Evolutionary conservation across 2,797 vertebrate genomes (phyloP), one percentile per base, ranked within the genome.

Genomic region (Tympanoctomys barrerae): DNA sequence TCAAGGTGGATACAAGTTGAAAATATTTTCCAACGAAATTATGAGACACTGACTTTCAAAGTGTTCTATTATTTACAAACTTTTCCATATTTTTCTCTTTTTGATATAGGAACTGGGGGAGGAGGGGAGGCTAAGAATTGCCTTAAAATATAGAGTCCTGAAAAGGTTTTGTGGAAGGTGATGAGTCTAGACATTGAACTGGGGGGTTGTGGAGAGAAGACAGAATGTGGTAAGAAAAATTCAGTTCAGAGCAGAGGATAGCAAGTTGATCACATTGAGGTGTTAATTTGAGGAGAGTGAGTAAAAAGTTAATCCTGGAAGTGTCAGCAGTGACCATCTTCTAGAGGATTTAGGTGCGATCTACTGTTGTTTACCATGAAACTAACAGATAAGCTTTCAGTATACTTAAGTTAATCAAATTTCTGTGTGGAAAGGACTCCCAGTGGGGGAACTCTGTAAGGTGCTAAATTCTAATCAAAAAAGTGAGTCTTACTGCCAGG

Each of bases 391-490:
- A 82, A 87, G 79, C 28, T 86, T 96, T 88, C 71, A 94, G 49
- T 82, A 85, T 94, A 87, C 91, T 91, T 93, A 95, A 95, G 24
- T 49, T 88, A 83, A 96, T 93, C 36, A 87, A 92, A 79, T 97
- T 93, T 88, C 31, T 93, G 13, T 91, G 59, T 95, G 14, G 5
- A 62, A 78, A 88, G 12, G 26, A 54, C 71, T 83, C 78, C 52
- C 77, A 68, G 4, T 66, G 68, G 68, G 90, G 31, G 1, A 4
- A 57, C 66, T 95, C 84, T 49, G 59, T 92, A 89, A 89, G 82
- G 79, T 91, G 64, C 75, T 95, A 96, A 95, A 96, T 93, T 96
- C 64, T 90, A 80, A 96, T 96, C 42, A 19, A 95, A 68, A 84
- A 89, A 86, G 22, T 86, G 33, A 81, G 28, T 87, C 19, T 92